phyloP scores from a whole-genome alignment of 2,113 vertebrate genomes.

The Chamaea fasciata region DNA sequence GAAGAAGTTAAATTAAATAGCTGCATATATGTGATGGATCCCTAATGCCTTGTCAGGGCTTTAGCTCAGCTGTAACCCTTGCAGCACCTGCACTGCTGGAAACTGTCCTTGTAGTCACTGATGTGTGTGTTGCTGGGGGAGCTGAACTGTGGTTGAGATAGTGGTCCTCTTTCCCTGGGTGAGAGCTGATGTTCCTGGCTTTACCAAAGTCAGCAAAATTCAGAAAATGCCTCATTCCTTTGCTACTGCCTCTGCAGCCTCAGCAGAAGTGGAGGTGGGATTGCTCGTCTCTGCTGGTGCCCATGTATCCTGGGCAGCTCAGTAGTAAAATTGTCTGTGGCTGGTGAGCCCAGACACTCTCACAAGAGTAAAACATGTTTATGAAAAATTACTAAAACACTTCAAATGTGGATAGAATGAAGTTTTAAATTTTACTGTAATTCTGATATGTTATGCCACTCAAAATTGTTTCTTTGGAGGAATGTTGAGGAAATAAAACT shows the following conservation, averaged over 20 bases:
- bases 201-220: not conserved
- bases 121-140: not conserved
- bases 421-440: not conserved
- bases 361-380: not conserved
- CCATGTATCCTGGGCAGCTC: not conserved
- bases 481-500: not conserved
- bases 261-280: not conserved
- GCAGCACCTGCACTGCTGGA: not conserved
- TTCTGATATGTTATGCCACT: fast-evolving
- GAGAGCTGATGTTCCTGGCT: not conserved
- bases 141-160: not conserved
- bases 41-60: not conserved
- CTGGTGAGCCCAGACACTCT: not conserved
- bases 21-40: not conserved
- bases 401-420: not conserved
- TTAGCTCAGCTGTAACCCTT: not conserved
- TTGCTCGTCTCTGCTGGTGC: not conserved
- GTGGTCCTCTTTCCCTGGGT: not conserved
- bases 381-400: not conserved
- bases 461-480: not conserved
- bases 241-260: not conserved
- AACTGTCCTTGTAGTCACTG: not conserved
- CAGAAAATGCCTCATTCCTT: not conserved
- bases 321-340: not conserved
- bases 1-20: not conserved